Evolutionary conservation across 2,113 vertebrate genomes (phyloP).

Genomic region (Puffinus mauretanicus): DNA sequence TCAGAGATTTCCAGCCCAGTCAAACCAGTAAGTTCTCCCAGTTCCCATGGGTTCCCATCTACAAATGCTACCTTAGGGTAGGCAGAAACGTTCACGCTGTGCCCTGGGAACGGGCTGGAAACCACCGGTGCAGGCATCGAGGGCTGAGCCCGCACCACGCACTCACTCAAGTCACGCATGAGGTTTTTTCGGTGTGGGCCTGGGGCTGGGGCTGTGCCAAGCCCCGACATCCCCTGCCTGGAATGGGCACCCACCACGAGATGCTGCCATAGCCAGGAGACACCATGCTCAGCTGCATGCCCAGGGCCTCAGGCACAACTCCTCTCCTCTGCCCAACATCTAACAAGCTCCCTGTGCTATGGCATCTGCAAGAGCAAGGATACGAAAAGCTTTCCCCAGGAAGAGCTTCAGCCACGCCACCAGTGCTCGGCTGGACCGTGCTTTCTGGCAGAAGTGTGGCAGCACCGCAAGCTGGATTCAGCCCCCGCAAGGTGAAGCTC

Average conservation of each 20-base stretch:
- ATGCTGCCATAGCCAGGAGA: not conserved
- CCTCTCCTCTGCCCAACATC: not conserved
- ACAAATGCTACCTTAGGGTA: not conserved
- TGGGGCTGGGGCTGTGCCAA: not conserved
- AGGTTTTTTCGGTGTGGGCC: not conserved
- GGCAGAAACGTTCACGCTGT: not conserved
- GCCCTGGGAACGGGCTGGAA: not conserved
- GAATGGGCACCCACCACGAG: not conserved
- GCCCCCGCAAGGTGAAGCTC: too few relatives aligned
- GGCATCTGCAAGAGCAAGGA: not conserved
- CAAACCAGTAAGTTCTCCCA: not conserved
- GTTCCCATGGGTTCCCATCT: not conserved
- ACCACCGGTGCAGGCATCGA: not conserved
- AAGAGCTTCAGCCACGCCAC: not conserved
- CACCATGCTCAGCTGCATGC: not conserved
- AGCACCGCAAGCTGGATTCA: not conserved
- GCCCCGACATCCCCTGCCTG: not conserved
- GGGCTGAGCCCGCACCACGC: not conserved
- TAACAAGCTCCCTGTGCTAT: not conserved
- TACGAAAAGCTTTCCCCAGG: not conserved
- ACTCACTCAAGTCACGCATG: too few relatives aligned
- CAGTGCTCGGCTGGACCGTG: rapidly evolving
- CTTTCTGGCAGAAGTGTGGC: not conserved
- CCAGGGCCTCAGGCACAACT: not conserved
- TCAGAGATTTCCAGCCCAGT: not conserved